Evolutionary conservation across 2,888 invertebrate genomes (phyloP), one percentile per base, ranked within the genome.

Genomic region (Loripinus fragilis): DNA sequence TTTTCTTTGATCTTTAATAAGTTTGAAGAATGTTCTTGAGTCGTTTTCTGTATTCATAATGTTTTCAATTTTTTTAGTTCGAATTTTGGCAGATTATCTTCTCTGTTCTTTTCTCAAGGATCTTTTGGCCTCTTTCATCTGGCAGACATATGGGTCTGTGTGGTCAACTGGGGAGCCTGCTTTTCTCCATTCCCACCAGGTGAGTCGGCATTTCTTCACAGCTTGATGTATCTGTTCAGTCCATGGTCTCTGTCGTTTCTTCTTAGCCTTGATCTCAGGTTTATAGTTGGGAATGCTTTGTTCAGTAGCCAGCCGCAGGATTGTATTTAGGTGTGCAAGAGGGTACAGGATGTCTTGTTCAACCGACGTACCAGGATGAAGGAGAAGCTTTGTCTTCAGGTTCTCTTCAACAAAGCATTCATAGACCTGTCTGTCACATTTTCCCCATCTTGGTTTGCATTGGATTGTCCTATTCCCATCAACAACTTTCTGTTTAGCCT

Each of bases 251-350:
- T 33, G 41, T 20, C 28, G 8, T n/a, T n/a, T 10, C 41, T 66
- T 12, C 41, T 66, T 66, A n/a, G 23, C 10, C 25, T 3, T 41
- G 5, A 10, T n/a, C 25, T 66, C 38, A 3, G 38, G n/a, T 35
- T 66, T 66, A 35, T n/a, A 35, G 12, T 66, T 66, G 5, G 33
- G 66, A n/a, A 66, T 66, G n/a, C 41, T 66, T 7, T 66, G 2
- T 35, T 41, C 25, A 5, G 38, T n/a, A 10, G 66, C 66, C 5
- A 28, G 25, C 28, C 28, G 23, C 55, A 55, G 28, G 7, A 55
- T 28, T 17, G 55, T 28, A 55, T 28, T 55, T 17, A 55, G 55
- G 28, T 55, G 55, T 25, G 28, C 28, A 12, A 55, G 17, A 20
- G 55, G 55, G 17, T 55, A 55, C 5, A 55, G 28, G 8, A 55